Evolutionary conservation across 2,888 invertebrate genomes (phyloP), one percentile per base, ranked within the genome.

Genomic region (Notocelia uddmanniana): DNA sequence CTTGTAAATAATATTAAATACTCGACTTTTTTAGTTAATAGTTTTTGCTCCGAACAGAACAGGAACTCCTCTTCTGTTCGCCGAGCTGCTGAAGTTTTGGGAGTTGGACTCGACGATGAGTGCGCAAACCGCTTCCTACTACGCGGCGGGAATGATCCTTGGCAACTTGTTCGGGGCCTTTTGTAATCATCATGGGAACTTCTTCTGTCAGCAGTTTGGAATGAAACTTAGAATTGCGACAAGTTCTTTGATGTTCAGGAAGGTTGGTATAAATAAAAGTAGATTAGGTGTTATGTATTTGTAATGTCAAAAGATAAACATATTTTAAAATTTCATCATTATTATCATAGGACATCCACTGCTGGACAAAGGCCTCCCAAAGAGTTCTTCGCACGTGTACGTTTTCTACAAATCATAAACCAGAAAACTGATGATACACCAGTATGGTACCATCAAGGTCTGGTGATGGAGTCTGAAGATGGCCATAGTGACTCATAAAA

Each of bases 241-340:
- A 69, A 96, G 96, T 79, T 95, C 96, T 0, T 86, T 97, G 1
- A 94, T 97, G 83, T 97, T 96, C 81, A 95, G 96, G 89, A 97
- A 97, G 95, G 97, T 72, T 23, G 0, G 72, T 41, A 45, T 34
- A n/a, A 45, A n/a, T 45, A 45, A 3, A 3, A 5, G 41, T 6
- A 41, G 41, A 11, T 13, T 15, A 41, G 11, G 3, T 37, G 3
- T 13, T 37, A 3, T 1, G 3, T n/a, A n/a, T n/a, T n/a, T n/a
- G n/a, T n/a, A n/a, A n/a, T n/a, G n/a, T n/a, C n/a, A n/a, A n/a
- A n/a, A n/a, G n/a, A n/a, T n/a, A n/a, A n/a, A n/a, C n/a, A n/a
- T n/a, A n/a, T n/a, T n/a, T n/a, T n/a, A n/a, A n/a, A n/a, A n/a
- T n/a, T n/a, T n/a, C n/a, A n/a, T n/a, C n/a, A n/a, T n/a, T n/a